These are phyloP conservation scores for Brachyistius frenatus DNA, from an alignment of 2,113 vertebrate species.

Conservation along the genomic window DNA sequence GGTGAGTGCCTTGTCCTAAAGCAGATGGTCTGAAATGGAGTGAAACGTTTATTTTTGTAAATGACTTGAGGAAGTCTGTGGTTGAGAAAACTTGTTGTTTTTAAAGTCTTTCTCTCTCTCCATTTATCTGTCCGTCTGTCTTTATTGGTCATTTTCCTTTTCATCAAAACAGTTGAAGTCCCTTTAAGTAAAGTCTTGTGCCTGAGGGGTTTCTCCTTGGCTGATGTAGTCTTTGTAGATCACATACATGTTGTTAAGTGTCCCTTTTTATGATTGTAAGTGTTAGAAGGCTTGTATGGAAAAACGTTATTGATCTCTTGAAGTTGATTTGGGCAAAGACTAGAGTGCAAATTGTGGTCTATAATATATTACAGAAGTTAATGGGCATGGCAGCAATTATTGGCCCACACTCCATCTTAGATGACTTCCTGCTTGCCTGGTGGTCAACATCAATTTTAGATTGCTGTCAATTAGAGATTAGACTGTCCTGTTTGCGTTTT, in stretches of 20 bases:
- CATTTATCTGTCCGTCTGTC: conserved; percentile 45
- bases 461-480: conserved; percentile 72
- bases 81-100: background rate
- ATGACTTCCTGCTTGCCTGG: conserved; percentile 72
- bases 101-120: conserved; percentile 22
- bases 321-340: background rate
- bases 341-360: conserved; percentile 25
- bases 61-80: background rate
- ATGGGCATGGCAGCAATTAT: conserved; percentile 70
- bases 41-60: background rate
- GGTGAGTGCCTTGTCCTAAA: conserved; percentile 61
- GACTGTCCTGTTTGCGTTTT: conserved; percentile 35
- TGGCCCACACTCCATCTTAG: conserved; percentile 66
- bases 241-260: background rate
- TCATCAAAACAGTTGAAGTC: background rate
- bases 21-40: background rate
- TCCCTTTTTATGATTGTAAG: background rate
- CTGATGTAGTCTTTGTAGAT: background rate
- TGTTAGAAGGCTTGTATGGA: background rate
- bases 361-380: conserved; percentile 50
- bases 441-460: conserved; percentile 77
- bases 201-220: background rate
- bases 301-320: conserved; percentile 37
- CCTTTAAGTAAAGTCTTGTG: no score
- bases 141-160: conserved; percentile 47